These are phyloP conservation scores for Gallinago media DNA, from an alignment of 2,113 vertebrate genomes.

Conservation along the genomic window DNA sequence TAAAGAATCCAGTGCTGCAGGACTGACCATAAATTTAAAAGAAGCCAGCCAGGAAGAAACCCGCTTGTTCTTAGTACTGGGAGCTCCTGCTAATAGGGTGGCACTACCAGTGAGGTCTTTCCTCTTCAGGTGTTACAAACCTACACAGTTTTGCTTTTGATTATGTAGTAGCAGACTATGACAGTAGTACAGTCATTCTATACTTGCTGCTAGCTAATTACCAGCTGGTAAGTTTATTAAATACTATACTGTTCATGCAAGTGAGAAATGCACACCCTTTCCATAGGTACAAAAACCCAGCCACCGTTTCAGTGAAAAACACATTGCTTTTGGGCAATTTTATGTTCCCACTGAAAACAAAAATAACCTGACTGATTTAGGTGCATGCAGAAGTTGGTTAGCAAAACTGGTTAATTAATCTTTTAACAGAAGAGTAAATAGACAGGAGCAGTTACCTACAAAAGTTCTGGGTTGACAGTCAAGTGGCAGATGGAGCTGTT, in stretches of 20 bases:
- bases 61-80: not conserved
- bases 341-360: not conserved
- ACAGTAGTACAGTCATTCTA: not conserved
- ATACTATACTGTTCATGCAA: not conserved
- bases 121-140: not conserved
- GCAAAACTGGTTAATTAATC: not conserved
- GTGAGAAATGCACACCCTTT: not conserved
- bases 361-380: not conserved
- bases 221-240: not conserved
- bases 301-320: not conserved
- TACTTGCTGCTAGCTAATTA: not conserved
- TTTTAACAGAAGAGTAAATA: not conserved
- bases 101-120: not conserved
- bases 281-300: not conserved
- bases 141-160: not conserved
- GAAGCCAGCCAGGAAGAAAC: not conserved
- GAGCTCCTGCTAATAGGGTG: not conserved
- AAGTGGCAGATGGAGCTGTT: not conserved
- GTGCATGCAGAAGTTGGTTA: not conserved
- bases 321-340: not conserved
- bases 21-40: not conserved
- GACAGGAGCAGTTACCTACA: not conserved
- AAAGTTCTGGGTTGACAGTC: not conserved
- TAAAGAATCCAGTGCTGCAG: not conserved
- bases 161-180: not conserved